Base-by-base conservation (phyloP, 2,888 invertebrate genomes). In the Vannuccia rotundouncinata region DNA sequence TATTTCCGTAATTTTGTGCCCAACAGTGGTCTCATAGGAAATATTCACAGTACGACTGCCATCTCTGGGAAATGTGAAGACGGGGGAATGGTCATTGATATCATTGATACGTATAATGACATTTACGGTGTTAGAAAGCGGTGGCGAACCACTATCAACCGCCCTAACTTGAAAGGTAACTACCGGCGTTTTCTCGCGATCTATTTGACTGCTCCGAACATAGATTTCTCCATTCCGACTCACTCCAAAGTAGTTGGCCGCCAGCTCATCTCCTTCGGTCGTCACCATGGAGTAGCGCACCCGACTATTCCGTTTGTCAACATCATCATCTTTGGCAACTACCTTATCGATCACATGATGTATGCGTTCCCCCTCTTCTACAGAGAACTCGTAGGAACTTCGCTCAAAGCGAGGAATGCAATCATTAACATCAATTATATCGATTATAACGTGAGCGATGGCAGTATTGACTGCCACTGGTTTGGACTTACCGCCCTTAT, bases 381-480 rank as follows among this genome's bases (percentile, higher is more conserved):
- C 78, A 0, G 25, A 31, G 28, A 78, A 78, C n/a, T 59, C 66
- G 31, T 78, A 78, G 28, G 31, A 29, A 77, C 78, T 78, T 1
- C 29, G n/a, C n/a, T n/a, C 25, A 29, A 78, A 78, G 17, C 74
- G 66, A 28, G 78, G 78, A 27, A 2, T 22, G 28, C 78, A 78
- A 5, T 78, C 78, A 74, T 78, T 78, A 22, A 73, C 31, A 29
- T 78, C 78, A 31, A 31, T 28, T n/a, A 78, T 78, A 28, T 73
- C 29, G 1, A 78, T 75, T 25, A 73, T 29, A 1, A 78, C 78
- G 1, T 25, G 13, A 0, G 66, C 29, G 0, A 27, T 78, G 0
- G 78, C 78, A 13, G 77, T 78, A 5, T 74, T 59, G 1, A 59
- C 78, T 17, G 5, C 22, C 22, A 77, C 78, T 17, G 77, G 78